Evolutionary conservation across 1,140 invertebrate species (phyloP), one percentile per base, ranked within the genome.

Genomic region (Trachymyrmex septentrionalis): DNA sequence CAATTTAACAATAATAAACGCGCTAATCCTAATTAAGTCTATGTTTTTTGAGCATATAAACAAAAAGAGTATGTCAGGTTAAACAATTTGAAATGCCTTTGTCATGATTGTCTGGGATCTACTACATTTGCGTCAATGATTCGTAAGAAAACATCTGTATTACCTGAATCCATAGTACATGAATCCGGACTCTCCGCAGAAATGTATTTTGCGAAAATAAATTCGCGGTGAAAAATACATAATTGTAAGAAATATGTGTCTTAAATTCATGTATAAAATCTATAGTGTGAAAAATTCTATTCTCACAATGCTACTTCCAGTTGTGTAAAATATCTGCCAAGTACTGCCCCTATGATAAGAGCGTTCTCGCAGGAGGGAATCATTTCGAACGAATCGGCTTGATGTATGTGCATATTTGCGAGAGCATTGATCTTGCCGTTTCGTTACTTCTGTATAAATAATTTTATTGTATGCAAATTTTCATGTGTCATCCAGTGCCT

Each of bases 391-490:
- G 76, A 66, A 78, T 64, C 44, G 61, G 61, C 38, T 55, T 59
- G 53, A 66, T 66, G 59, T 61, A 72, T 55, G 53, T 38, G 66
- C 59, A 38, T 71, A 55, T 24, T 86, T 61, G 55, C 48, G 69
- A 88, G 71, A 82, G 48, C 71, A 55, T 87, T 76, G 44, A 76
- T 53, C 14, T 75, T 76, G 38, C 61, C 69, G 30, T 48, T 67
- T 12, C 57, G 16, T 50, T 50, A 50, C 24, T 76, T 77, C 10
- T 24, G 66, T 67, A 61, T 85, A 73, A 90, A 88, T 81, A 88
- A 88, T 73, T 67, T 86, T 82, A 90, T 90, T 86, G 66, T 77
- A 77, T 86, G 77, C 86, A 87, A 87, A 57, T 59, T 27, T 34
- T 63, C 27, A 61, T 84, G 19, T 88, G 50, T 63, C 55, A 48